Conservation (phyloP, 2,113 vertebrate species). For the Lepus timidus region DNA sequence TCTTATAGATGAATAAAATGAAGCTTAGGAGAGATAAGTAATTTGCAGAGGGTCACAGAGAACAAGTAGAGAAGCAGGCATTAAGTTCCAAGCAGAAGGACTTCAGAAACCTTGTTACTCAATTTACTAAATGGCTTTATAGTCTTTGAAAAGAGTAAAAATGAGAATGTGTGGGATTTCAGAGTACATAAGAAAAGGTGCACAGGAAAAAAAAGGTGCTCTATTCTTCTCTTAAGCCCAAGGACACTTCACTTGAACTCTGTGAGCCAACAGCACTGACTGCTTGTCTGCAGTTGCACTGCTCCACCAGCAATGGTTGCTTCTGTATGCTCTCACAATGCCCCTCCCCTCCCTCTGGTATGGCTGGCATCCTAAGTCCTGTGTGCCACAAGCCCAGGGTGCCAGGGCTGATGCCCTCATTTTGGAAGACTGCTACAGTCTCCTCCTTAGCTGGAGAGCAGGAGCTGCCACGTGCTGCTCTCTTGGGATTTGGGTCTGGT, state of each 20-base stretch:
- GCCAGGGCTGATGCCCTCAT: neutral
- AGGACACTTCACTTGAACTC: no score
- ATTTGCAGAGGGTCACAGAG: neutral
- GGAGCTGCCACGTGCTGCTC: neutral
- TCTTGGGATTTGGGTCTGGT: neutral
- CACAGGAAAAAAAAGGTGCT: neutral
- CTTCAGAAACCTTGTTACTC: neutral
- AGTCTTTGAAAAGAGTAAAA: neutral
- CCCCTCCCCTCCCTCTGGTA: neutral
- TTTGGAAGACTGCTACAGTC: neutral
- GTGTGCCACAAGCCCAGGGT: neutral
- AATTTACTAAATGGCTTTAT: neutral
- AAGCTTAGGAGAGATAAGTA: neutral
- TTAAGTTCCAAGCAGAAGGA: neutral
- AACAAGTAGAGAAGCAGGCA: neutral
- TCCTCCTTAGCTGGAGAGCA: neutral
- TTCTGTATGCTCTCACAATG: neutral
- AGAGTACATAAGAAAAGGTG: neutral
- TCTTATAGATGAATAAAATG: neutral
- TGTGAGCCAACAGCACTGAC: rapidly evolving
- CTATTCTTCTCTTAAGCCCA: neutral
- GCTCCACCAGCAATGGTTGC: rapidly evolving
- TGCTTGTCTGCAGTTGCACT: neutral
- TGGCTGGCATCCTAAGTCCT: neutral
- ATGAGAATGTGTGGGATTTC: neutral